Evolutionary conservation across 2,888 invertebrate species (phyloP).

Genomic region (Acleris emargana): DNA sequence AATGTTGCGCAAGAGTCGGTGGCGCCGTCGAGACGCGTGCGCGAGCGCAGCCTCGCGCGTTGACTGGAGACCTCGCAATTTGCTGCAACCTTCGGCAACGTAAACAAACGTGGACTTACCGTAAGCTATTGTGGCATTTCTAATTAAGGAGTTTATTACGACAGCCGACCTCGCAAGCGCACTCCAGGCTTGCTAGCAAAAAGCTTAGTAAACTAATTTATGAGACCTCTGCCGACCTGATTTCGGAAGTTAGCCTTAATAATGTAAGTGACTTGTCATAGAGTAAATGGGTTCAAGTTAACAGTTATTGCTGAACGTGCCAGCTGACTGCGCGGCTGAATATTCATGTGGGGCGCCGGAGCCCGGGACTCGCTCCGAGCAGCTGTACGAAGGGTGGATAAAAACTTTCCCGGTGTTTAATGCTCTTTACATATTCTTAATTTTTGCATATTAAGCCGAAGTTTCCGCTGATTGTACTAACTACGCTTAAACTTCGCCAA

Average conservation of each 20-base stretch:
- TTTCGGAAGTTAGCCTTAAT: conserved; percentile 33
- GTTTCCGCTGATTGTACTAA: conserved; percentile 28
- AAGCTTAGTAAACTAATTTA: conserved; percentile 32
- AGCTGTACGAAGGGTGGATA: conserved; percentile 27
- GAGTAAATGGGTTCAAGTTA: conserved; percentile 67
- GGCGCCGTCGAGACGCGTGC: conserved; percentile 82
- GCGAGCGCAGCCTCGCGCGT: conserved; percentile 79
- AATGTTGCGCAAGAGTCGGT: conserved; percentile 71
- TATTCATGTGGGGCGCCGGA: conserved; percentile 69
- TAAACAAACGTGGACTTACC: conserved; percentile 75
- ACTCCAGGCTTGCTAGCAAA: conserved; percentile 15
- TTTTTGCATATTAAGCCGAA: conserved; percentile 34
- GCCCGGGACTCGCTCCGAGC: conserved; percentile 47
- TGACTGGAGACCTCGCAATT: conserved; percentile 81
- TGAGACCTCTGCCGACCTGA: conserved; percentile 23
- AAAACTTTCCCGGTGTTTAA: conserved; percentile 35
- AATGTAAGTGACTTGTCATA: conserved; percentile 31
- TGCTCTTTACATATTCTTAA: conserved; percentile 37
- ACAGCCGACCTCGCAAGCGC: conserved; percentile 6
- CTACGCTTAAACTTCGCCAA: conserved; percentile 24
- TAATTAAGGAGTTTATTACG: conserved; percentile 36
- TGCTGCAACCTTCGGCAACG: conserved; percentile 80
- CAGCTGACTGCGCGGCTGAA: conserved; percentile 63
- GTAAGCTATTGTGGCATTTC: conserved; percentile 57
- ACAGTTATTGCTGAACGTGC: conserved; percentile 72